phyloP scores from a whole-genome alignment of 2,888 invertebrate species.

The Drosophila quasianomalipes region DNA sequence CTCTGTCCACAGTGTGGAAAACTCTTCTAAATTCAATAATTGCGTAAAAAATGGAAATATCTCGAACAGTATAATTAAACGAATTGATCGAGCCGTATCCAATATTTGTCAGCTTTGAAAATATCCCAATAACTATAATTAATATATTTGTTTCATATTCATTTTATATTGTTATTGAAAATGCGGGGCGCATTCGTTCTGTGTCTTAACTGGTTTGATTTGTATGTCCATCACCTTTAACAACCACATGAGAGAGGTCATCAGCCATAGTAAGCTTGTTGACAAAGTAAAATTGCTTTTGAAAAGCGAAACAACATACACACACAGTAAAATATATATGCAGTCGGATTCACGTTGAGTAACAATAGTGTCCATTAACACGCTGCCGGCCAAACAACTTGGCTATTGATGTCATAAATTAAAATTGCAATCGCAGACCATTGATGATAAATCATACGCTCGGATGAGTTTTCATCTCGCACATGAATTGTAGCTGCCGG shows the following conservation, averaged over 20 bases:
- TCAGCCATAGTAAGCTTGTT: conserved; percentile 37
- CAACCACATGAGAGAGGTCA: conserved; percentile 6
- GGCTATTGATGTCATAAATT: conserved; percentile 72
- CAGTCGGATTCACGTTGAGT: conserved; percentile 46
- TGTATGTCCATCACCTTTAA: conserved; percentile 9
- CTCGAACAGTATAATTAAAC: not conserved
- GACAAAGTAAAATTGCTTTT: conserved; percentile 45
- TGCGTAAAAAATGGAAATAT: accelerated
- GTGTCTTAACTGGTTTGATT: conserved; percentile 1
- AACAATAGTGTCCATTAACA: conserved; percentile 73
- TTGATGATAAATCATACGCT: conserved; percentile 74
- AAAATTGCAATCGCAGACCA: conserved; percentile 74
- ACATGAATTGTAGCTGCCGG: conserved; percentile 71
- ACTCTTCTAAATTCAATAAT: not conserved
- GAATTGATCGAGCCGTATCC: not conserved
- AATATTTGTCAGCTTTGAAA: not conserved
- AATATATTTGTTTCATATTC: not conserved
- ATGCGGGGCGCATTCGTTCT: not conserved
- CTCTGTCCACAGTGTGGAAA: not conserved
- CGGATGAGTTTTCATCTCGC: conserved; percentile 73
- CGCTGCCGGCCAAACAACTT: conserved; percentile 66
- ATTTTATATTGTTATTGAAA: not conserved
- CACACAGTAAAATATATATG: conserved; percentile 7
- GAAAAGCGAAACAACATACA: conserved; percentile 24
- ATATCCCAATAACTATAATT: not conserved